Percentiles rank a stretch among this genome's conserved stretches.
Evolutionary conservation across 2,797 vertebrate genomes (phyloP).

Genomic region (Dryobates pubescens): DNA sequence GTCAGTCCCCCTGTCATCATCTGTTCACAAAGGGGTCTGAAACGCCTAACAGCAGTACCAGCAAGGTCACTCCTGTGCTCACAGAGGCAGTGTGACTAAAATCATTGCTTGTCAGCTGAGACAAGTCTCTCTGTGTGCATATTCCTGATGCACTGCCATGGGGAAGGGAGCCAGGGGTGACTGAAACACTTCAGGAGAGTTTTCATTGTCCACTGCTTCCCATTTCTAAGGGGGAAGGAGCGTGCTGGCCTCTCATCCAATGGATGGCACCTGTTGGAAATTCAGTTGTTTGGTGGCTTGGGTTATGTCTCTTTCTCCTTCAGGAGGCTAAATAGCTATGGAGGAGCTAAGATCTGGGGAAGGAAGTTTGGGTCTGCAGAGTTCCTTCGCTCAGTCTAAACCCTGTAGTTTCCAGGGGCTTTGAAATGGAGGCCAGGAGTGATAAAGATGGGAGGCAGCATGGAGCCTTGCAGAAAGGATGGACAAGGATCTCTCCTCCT

Average conservation of each 20-base stretch:
- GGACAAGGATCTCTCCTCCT: background rate
- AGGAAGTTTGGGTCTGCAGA: background rate
- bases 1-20: background rate
- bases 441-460: background rate
- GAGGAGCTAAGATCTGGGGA: background rate
- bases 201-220: background rate
- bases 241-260: background rate
- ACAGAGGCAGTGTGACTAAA: background rate
- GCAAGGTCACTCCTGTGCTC: background rate
- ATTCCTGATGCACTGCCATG: background rate
- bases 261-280: background rate
- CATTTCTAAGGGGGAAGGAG: background rate
- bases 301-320: background rate
- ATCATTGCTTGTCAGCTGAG: background rate
- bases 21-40: background rate
- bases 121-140: background rate
- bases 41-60: background rate
- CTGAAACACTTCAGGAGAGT: background rate
- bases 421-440: conserved; percentile 37
- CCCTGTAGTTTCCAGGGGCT: background rate
- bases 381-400: background rate
- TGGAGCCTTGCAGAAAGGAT: background rate
- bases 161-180: background rate
- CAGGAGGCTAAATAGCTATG: background rate
- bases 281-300: background rate